Conservation (phyloP, 2,113 vertebrate genomes). For the Hipposideros armiger region DNA sequence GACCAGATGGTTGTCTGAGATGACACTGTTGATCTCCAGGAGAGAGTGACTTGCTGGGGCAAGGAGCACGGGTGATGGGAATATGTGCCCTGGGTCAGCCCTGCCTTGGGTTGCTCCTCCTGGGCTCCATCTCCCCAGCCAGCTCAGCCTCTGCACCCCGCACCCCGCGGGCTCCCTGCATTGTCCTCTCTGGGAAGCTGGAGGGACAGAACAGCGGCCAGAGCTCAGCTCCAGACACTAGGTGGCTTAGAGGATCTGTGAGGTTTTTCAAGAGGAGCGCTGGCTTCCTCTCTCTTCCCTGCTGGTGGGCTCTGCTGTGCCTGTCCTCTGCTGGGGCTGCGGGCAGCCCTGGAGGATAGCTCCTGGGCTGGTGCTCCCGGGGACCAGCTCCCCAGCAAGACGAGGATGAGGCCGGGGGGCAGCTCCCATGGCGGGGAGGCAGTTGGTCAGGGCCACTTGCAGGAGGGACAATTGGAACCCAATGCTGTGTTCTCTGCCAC, state of each 20-base stretch:
- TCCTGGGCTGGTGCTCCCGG: neutral
- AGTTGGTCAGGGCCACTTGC: neutral
- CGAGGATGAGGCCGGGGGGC: neutral
- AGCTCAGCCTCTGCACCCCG: neutral
- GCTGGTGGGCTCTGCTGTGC: constrained; percentile 75
- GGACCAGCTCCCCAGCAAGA: neutral
- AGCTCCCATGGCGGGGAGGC: neutral
- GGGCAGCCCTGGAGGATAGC: neutral
- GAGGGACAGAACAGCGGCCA: neutral
- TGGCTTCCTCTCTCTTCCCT: constrained; percentile 54
- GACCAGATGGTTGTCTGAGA: neutral
- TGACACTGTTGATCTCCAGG: neutral
- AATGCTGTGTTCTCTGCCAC: neutral
- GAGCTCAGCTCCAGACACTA: constrained; percentile 85
- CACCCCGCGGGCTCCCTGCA: neutral
- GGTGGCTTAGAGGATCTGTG: constrained; percentile 86
- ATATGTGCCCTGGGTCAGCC: rapidly evolving
- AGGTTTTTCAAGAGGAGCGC: constrained; percentile 58
- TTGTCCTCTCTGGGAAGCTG: neutral
- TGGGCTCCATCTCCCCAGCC: neutral
- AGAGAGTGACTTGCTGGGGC: neutral
- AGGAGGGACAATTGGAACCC: neutral
- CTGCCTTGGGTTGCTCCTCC: neutral
- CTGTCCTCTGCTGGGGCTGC: neutral
- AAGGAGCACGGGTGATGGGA: neutral